Evolutionary conservation across 2,113 vertebrate genomes (phyloP).

Genomic region (Pimephales promelas): DNA sequence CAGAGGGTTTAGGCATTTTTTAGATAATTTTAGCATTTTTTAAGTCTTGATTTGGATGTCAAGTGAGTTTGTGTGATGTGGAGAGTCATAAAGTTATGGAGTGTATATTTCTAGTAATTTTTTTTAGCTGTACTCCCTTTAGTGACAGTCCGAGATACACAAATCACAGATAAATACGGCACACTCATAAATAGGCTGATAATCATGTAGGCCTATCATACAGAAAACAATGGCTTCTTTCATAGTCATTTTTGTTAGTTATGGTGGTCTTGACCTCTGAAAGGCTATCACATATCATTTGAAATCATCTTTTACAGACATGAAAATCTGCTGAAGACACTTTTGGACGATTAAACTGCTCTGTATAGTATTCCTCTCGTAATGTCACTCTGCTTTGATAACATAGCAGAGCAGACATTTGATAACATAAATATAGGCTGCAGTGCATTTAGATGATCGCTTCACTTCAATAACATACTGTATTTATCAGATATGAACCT

Average conservation of each 20-base stretch:
- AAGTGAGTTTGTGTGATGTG: background rate
- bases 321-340: background rate
- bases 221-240: background rate
- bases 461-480: constrained; percentile 21
- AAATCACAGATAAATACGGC: background rate
- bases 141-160: background rate
- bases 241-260: background rate
- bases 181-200: background rate
- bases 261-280: background rate
- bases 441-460: background rate
- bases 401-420: constrained; percentile 6
- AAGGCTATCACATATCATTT: background rate
- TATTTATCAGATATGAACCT: constrained; percentile 29
- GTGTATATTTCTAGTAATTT: background rate
- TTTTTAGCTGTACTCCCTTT: background rate
- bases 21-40: background rate
- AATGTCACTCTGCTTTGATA: background rate
- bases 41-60: background rate
- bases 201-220: background rate
- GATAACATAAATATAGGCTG: constrained; percentile 23
- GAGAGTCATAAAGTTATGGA: background rate
- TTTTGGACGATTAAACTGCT: background rate
- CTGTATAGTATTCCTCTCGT: background rate
- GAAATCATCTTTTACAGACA: constrained; percentile 14
- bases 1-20: no score